Conservation (phyloP, 2,113 vertebrate species). For the Phocoena phocoena region DNA sequence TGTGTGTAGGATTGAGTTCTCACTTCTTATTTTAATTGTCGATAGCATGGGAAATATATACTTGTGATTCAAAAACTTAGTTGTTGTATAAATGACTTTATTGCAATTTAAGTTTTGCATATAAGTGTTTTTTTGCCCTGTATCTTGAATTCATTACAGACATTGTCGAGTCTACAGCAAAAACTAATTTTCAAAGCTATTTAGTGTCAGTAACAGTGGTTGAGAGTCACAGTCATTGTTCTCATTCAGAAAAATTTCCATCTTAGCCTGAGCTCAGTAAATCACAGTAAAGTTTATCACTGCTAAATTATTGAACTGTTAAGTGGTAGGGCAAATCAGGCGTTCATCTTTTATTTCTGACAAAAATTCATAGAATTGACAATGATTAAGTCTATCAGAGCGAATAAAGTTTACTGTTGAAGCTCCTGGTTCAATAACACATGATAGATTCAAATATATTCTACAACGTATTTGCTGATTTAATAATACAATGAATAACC, state of each 20-base stretch:
- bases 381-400: background rate
- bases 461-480: background rate
- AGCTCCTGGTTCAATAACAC: background rate
- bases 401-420: background rate
- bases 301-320: background rate
- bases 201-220: background rate
- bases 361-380: background rate
- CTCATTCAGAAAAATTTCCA: conserved; percentile 4
- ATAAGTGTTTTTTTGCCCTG: background rate
- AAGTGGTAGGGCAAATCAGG: background rate
- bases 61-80: background rate
- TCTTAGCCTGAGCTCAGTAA: background rate
- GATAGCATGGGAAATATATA: background rate
- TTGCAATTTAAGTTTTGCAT: background rate
- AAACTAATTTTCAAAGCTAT: background rate
- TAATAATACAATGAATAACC: background rate
- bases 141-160: background rate
- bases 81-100: background rate
- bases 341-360: background rate
- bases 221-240: background rate
- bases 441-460: background rate
- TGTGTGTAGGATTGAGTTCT: background rate
- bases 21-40: background rate
- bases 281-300: background rate
- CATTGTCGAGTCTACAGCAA: background rate